Evolutionary conservation across 2,797 vertebrate genomes (phyloP), one percentile per base, ranked within the genome.

Genomic region (Arrhamphus sclerolepis): DNA sequence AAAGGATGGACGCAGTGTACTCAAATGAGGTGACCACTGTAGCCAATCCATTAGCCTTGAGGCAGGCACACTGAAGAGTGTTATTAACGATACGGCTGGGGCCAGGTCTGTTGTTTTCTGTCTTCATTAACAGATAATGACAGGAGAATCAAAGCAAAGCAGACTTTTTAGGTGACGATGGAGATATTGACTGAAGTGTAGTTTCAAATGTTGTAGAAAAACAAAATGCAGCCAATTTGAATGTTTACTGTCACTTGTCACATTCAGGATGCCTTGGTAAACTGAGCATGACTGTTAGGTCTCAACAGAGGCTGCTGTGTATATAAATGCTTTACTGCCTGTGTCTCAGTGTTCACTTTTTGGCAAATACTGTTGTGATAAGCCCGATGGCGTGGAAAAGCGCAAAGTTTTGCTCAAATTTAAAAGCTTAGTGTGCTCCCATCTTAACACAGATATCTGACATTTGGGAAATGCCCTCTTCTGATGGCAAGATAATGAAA

Each of bases 101-200:
- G 77, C 72, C 75, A 62, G 57, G 84, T 88, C 86, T 87, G 89
- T 85, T 88, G 81, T 87, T 89, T 89, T 89, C 85, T 82, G 80
- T 77, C 83, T 88, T 91, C 83, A 92, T 92, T 89, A 89, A 87
- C 68, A 62, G 56, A 75, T 90, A 92, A 92, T 89, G 89, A 87
- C 79, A 75, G 80, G 62, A 77, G 78, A 85, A 85, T 89, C 77
- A 88, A 84, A 84, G 82, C 82, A 66, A 56, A 66, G 68, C 39
- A 17, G 57, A 68, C 60, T 54, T 59, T 40, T 50, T 26, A 26
- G 21, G 31, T 58, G 46, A 71, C 14, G 20, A 62, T 1, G 21
- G 63, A 72, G 50, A 62, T 11, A 34, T 34, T n/a, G 59, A 62
- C 41, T 41, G 49, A 68, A 56, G 28, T 64, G 64, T 61, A 72